phyloP scores from a whole-genome alignment of 37 sponge, comb jelly and placozoan genomes.

The Petrosia ficiformis region DNA sequence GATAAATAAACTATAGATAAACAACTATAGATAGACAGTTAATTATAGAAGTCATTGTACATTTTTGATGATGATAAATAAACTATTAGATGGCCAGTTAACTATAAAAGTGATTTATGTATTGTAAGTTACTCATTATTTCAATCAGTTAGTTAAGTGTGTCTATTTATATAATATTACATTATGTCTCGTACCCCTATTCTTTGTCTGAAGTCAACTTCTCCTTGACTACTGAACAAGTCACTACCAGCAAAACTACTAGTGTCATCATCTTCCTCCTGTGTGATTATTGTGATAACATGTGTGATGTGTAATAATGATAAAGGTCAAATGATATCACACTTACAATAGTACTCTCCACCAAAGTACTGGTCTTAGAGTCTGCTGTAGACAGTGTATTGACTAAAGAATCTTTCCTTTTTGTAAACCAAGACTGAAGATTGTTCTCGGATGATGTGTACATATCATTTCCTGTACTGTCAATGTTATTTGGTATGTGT shows the following conservation, averaged over 20 bases:
- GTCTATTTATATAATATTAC: not conserved
- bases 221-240: not conserved
- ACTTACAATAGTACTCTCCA: slow-evolving; percentile 27
- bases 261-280: slow-evolving; percentile 44
- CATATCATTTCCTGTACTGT: not conserved
- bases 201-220: not conserved
- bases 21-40: no score
- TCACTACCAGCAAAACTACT: slow-evolving; percentile 16
- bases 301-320: not conserved
- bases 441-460: not conserved
- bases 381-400: slow-evolving; percentile 41
- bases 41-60: no score
- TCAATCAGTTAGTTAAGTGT: no score
- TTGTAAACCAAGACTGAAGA: slow-evolving; percentile 1
- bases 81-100: no score
- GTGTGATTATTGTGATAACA: not conserved
- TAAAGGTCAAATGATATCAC: not conserved
- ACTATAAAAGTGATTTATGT: no score
- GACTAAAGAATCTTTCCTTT: slow-evolving; percentile 28
- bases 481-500: no score
- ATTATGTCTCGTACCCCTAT: not conserved
- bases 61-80: no score
- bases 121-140: no score
- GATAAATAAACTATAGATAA: no score
- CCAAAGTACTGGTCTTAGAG: slow-evolving; percentile 60